phyloP scores from a whole-genome alignment of 2,797 vertebrate genomes.

The Luscinia luscinia region DNA sequence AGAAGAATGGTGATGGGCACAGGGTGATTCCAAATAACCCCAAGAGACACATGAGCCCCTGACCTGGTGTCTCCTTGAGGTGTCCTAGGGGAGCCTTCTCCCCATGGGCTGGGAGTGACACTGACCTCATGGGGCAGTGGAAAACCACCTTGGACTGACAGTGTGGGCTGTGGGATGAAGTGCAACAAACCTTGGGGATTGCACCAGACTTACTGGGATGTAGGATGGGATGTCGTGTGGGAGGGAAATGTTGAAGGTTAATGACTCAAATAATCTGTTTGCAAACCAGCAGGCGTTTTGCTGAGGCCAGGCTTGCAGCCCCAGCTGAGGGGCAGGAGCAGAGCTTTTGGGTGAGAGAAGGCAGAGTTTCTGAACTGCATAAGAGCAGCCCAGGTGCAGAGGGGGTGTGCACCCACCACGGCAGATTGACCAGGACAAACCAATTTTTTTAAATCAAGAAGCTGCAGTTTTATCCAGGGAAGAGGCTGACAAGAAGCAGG shows the following conservation, averaged over 20 bases:
- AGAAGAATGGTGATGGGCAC: not conserved
- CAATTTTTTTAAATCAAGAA: not conserved
- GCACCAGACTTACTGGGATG: not conserved
- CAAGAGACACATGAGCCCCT: not conserved
- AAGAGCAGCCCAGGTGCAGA: not conserved
- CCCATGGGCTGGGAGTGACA: not conserved
- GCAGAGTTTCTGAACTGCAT: not conserved
- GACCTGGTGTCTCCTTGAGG: rapidly evolving
- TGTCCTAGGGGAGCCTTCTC: not conserved
- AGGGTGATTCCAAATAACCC: rapidly evolving
- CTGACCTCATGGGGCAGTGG: no score
- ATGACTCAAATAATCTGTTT: not conserved
- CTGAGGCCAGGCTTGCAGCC: not conserved
- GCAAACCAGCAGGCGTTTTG: not conserved
- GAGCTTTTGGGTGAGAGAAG: not conserved
- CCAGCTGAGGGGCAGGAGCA: not conserved
- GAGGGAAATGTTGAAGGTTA: not conserved
- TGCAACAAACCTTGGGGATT: not conserved
- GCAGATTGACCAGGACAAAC: not conserved
- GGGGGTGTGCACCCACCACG: not conserved
- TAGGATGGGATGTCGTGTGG: not conserved
- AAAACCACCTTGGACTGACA: not conserved
- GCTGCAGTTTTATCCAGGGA: not conserved
- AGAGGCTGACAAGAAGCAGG: not conserved
- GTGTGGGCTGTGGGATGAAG: not conserved